These are phyloP conservation scores for Melieria omissa DNA, from an alignment of 2,888 invertebrate genomes.

Conservation along the genomic window DNA sequence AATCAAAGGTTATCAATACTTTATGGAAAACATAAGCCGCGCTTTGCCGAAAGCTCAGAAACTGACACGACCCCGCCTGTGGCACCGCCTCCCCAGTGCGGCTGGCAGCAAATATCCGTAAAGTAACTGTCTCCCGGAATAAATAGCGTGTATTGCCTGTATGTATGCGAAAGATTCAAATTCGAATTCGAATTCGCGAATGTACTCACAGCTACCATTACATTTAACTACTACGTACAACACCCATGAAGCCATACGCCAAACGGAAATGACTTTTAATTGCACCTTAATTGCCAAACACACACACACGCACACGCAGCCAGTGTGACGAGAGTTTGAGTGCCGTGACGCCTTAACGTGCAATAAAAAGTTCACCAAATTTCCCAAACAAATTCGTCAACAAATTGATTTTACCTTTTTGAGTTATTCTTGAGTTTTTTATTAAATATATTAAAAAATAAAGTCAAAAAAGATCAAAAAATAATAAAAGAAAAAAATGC, in stretches of 20 bases:
- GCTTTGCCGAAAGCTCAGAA: no score
- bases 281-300: conserved; percentile 40
- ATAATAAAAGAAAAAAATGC: conserved; percentile 40
- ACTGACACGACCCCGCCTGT: no score
- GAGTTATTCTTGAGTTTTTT: conserved; percentile 42
- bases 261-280: conserved; percentile 40
- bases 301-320: conserved; percentile 20
- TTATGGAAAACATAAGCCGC: conserved; percentile 24
- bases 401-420: conserved; percentile 21
- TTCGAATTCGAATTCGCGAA: no score
- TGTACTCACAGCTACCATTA: no score
- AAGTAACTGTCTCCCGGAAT: no score
- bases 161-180: no score
- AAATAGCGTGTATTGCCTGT: no score
- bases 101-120: no score
- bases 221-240: no score
- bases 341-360: conserved; percentile 39
- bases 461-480: conserved; percentile 23
- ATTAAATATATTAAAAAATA: conserved; percentile 38
- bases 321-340: not conserved
- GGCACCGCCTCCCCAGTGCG: no score
- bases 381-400: no score
- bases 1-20: conserved; percentile 35
- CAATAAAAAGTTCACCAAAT: conserved; percentile 43
- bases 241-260: not conserved